Evolutionary conservation across 2,113 vertebrate species (phyloP).

Genomic region (Brienomyrus brachyistius): DNA sequence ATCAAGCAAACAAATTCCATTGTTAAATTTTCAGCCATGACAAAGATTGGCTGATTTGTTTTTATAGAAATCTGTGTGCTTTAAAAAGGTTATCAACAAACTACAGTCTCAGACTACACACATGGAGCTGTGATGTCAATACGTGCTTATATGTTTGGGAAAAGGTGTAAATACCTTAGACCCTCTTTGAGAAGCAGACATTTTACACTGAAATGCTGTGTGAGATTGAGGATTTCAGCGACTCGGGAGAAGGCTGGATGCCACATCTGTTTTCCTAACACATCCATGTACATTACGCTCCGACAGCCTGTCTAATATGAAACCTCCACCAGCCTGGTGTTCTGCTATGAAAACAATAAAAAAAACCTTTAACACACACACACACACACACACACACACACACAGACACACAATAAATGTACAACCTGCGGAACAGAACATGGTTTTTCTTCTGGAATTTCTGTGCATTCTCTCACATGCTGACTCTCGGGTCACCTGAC

Average conservation of each 20-base stretch:
- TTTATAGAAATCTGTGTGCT: neutral
- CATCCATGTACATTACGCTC: conserved; percentile 11
- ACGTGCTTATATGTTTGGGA: neutral
- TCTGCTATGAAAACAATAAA: neutral
- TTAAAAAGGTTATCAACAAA: neutral
- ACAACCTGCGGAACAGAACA: conserved; percentile 28
- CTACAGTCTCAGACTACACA: neutral
- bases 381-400: conserved; percentile 10
- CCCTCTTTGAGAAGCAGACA: conserved; percentile 36
- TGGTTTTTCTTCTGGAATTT: conserved; percentile 56
- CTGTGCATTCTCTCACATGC: conserved; percentile 60
- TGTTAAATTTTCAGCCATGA: neutral
- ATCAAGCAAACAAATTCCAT: neutral
- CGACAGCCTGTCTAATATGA: neutral
- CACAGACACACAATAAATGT: conserved; percentile 39
- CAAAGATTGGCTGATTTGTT: neutral
- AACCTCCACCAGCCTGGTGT: neutral
- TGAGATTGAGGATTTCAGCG: conserved; percentile 29
- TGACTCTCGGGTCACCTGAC: conserved; percentile 63
- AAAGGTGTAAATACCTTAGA: conserved; percentile 33
- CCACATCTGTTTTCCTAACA: conserved; percentile 24
- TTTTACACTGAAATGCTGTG: conserved; percentile 41
- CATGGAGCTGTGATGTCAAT: neutral
- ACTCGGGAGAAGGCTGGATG: conserved; percentile 32
- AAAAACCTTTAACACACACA: neutral